Conservation (phyloP, 64 coral and sea anemone genomes). For the Actinia equina region DNA sequence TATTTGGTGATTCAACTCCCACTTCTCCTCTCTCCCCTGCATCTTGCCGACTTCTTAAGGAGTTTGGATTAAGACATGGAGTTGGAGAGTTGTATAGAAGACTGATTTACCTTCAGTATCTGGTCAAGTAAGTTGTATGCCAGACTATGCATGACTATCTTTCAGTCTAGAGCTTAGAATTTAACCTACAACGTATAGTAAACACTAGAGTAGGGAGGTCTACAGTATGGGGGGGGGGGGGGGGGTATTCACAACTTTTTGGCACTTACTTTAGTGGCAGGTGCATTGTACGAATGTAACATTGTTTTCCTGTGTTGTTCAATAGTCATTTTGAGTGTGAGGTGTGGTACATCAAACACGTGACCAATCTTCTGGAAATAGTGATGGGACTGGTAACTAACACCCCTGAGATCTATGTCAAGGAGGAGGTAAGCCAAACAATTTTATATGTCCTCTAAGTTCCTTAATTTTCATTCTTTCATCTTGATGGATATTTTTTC, state of each 20-base stretch:
- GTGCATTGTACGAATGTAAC: neutral
- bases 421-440: conserved; percentile 58
- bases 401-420: conserved; percentile 79
- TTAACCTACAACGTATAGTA: too few species aligned
- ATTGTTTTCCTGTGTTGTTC: neutral
- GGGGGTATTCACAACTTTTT: too few species aligned
- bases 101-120: conserved; percentile 55
- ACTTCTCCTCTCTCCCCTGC: conserved; percentile 51
- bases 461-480: too few species aligned
- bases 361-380: conserved; percentile 36
- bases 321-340: conserved; percentile 69
- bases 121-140: conserved; percentile 62
- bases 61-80: conserved; percentile 81
- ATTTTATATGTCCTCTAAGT: too few species aligned
- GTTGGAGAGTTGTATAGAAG: conserved; percentile 69
- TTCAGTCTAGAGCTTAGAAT: too few species aligned
- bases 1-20: conserved; percentile 46
- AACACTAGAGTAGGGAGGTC: too few species aligned
- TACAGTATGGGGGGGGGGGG: too few species aligned
- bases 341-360: conserved; percentile 69
- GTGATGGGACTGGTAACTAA: conserved; percentile 47
- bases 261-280: too few species aligned
- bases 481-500: too few species aligned
- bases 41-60: conserved; percentile 65
- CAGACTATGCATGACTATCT: too few species aligned